Conservation (phyloP, 2,797 vertebrate species). For the Aulostomus chinensis region DNA sequence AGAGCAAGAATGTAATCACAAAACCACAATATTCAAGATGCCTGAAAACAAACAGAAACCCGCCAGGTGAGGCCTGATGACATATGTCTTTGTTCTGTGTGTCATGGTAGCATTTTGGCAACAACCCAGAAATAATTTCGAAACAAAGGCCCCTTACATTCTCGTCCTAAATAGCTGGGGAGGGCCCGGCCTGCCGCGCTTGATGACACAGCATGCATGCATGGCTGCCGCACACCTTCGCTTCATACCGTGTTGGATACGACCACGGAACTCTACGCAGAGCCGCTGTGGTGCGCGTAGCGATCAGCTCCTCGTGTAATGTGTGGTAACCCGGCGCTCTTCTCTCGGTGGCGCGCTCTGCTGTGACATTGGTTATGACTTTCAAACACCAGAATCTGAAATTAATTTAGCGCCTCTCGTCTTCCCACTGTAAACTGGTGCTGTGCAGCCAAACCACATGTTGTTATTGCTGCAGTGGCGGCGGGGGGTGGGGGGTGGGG, state of each 20-base stretch:
- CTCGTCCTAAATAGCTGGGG: slow-evolving; percentile 41
- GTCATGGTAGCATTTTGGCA: slow-evolving; percentile 56
- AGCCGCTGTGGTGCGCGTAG: neutral
- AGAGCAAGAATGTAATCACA: slow-evolving; percentile 19
- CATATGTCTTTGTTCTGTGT: slow-evolving; percentile 54
- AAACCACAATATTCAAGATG: slow-evolving; percentile 31
- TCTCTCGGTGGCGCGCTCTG: slow-evolving; percentile 51
- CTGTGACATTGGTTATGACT: slow-evolving; percentile 73
- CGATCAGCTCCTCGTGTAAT: slow-evolving; percentile 28
- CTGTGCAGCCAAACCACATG: slow-evolving; percentile 82
- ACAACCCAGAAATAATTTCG: slow-evolving; percentile 43
- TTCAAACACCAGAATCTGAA: slow-evolving; percentile 79
- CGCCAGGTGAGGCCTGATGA: slow-evolving; percentile 48
- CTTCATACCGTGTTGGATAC: slow-evolving; percentile 6
- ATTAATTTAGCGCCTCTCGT: slow-evolving; percentile 81
- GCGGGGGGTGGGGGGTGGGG: slow-evolving; percentile 74
- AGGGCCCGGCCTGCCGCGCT: slow-evolving; percentile 42
- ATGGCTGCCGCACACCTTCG: slow-evolving; percentile 41
- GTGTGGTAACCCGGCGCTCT: slow-evolving; percentile 17
- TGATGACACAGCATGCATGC: slow-evolving; percentile 22
- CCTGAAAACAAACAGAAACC: slow-evolving; percentile 44
- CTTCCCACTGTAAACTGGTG: slow-evolving; percentile 75
- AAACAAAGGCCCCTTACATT: slow-evolving; percentile 68
- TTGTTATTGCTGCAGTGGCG: slow-evolving; percentile 78
- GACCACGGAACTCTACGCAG: slow-evolving; percentile 13